A percentile compares a stretch with the other conserved stretches of the same genome.
These are phyloP conservation scores for Ptychoptera contaminata DNA, from an alignment of 2,888 invertebrate genomes.

Conservation along the genomic window DNA sequence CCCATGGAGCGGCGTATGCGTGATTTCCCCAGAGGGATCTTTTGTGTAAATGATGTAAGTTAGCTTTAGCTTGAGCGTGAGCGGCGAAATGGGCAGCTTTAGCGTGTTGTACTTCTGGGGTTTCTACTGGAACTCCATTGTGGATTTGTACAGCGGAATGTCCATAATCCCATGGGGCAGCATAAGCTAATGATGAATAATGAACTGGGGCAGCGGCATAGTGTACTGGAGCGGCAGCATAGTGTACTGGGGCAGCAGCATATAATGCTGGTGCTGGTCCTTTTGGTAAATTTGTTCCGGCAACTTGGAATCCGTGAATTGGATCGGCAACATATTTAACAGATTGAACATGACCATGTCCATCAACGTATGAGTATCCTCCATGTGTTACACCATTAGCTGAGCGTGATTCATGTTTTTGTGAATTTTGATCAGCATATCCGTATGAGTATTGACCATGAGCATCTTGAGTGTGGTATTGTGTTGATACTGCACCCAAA, in stretches of 20 bases:
- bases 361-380: slow-evolving; percentile 53
- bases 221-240: slow-evolving; percentile 12
- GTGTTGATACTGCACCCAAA: slow-evolving; percentile 27
- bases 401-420: slow-evolving; percentile 43
- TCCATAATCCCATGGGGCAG: slow-evolving; percentile 5
- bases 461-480: slow-evolving; percentile 44
- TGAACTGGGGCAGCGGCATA: slow-evolving; percentile 14
- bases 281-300: slow-evolving; percentile 46
- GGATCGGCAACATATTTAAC: slow-evolving; percentile 47
- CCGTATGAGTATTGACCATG: slow-evolving; percentile 46
- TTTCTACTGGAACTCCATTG: slow-evolving; percentile 29
- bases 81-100: slow-evolving; percentile 36
- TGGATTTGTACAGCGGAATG: slow-evolving; percentile 14
- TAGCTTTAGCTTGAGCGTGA: slow-evolving; percentile 29
- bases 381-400: slow-evolving; percentile 46
- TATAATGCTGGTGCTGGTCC: slow-evolving; percentile 31
- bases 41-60: slow-evolving; percentile 30
- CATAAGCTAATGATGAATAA: slow-evolving; percentile 4
- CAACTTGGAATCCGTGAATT: slow-evolving; percentile 46
- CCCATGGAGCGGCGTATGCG: slow-evolving; percentile 21
- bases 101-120: slow-evolving; percentile 34
- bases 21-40: slow-evolving; percentile 21
- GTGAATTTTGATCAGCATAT: slow-evolving; percentile 45
- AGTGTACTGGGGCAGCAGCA: slow-evolving; percentile 15
- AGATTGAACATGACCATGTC: slow-evolving; percentile 44